Conservation (phyloP, 2,888 invertebrate genomes). For the Lamellibrachia columna region DNA sequence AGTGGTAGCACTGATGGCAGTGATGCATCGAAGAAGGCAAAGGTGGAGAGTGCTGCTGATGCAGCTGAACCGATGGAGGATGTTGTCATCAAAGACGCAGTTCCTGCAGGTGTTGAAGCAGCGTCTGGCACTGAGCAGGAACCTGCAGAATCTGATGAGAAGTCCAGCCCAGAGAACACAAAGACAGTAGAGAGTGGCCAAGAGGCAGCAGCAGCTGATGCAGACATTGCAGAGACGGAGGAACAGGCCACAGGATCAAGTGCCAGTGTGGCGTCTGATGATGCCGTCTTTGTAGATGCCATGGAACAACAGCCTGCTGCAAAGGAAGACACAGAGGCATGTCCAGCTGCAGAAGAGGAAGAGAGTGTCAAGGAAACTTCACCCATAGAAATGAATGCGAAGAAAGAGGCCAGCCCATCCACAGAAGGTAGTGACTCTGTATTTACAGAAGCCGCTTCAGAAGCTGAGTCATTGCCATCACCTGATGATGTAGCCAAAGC, state of each 20-base stretch:
- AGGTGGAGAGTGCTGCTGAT: not conserved
- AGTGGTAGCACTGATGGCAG: not conserved
- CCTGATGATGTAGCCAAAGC: not conserved
- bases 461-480: conserved; percentile 6
- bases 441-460: not conserved
- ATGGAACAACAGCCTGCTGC: not conserved
- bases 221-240: not conserved
- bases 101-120: not conserved
- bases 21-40: not conserved
- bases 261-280: not conserved
- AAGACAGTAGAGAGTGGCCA: not conserved
- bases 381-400: not conserved
- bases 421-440: not conserved
- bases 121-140: not conserved
- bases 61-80: not conserved
- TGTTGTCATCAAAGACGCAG: not conserved
- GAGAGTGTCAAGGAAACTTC: not conserved
- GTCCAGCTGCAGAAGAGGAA: not conserved
- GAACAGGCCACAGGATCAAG: conserved; percentile 9
- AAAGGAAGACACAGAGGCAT: conserved; percentile 2
- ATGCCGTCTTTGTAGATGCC: not conserved
- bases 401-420: not conserved
- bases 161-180: not conserved
- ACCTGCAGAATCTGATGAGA: not conserved
- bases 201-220: not conserved